A percentile compares a stretch with the other conserved stretches of the same genome.
These are phyloP conservation scores for Amiota mariae DNA, from an alignment of 2,888 invertebrate genomes.

Conservation along the genomic window DNA sequence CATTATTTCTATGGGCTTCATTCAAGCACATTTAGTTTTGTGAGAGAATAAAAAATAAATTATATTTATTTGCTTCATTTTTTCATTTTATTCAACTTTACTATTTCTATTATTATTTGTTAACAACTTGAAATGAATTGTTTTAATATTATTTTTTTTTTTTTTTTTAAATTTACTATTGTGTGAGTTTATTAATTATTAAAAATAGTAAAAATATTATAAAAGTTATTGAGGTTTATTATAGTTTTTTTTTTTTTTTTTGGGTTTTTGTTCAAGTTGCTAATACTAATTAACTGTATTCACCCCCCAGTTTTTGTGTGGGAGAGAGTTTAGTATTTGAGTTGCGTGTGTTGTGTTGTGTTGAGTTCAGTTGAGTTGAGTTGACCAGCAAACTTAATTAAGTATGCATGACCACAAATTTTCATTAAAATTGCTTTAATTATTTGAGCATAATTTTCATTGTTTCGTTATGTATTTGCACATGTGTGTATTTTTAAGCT, in stretches of 20 bases:
- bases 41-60: not conserved
- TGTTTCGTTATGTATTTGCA: not conserved
- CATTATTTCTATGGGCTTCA: not conserved
- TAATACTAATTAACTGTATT: constrained; percentile 45
- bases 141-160: not conserved
- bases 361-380: not conserved
- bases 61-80: not conserved
- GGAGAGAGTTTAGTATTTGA: constrained; percentile 31
- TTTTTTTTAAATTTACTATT: not conserved
- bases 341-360: not conserved
- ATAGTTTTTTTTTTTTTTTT: not conserved
- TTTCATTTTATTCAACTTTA: too few species aligned
- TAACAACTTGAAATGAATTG: constrained; percentile 17
- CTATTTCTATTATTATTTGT: not conserved
- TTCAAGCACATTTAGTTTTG: not conserved
- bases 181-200: constrained; percentile 13
- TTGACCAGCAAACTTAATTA: constrained; percentile 52
- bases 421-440: constrained; percentile 55
- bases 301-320: constrained; percentile 46
- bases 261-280: not conserved
- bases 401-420: constrained; percentile 62
- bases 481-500: constrained; percentile 45
- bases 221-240: not conserved
- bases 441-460: constrained; percentile 21
- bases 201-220: not conserved